phyloP scores from a whole-genome alignment of 1,140 invertebrate genomes.

The Pseudomyrmex concolor region DNA sequence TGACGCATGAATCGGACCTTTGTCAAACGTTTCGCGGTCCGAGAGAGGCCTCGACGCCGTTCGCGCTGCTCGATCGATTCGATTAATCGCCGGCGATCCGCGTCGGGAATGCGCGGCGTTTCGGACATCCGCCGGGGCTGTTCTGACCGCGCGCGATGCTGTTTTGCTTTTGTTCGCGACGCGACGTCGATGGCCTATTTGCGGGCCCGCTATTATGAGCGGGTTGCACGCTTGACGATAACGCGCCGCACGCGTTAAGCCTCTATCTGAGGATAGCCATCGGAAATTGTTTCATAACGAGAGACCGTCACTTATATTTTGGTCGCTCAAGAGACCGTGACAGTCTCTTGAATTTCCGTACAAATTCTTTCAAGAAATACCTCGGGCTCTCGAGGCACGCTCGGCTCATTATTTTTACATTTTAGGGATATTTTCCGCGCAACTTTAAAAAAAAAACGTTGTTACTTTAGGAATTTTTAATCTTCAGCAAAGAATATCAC shows the following conservation, averaged over 20 bases:
- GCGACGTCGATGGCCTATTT: conserved; percentile 54
- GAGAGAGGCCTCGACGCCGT: too few species aligned
- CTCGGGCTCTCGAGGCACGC: background rate
- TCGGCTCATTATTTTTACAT: background rate
- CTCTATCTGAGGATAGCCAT: conserved; percentile 34
- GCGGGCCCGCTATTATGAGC: conserved; percentile 43
- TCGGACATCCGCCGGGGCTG: conserved; percentile 52
- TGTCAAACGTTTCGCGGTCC: conserved; percentile 19
- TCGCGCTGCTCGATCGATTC: conserved; percentile 43
- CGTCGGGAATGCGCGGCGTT: conserved; percentile 59
- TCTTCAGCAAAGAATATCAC: conserved; percentile 5
- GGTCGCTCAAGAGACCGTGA: background rate
- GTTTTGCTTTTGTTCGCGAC: conserved; percentile 54
- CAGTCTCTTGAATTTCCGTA: background rate
- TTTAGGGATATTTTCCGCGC: background rate
- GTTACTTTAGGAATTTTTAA: conserved; percentile 10
- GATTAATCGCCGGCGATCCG: conserved; percentile 59
- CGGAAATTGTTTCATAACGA: conserved; percentile 36
- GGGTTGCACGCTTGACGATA: conserved; percentile 45
- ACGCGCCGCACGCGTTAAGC: conserved; percentile 16
- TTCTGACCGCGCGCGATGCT: conserved; percentile 14
- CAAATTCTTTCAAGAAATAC: background rate
- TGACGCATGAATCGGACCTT: conserved; percentile 44
- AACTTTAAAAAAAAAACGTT: background rate
- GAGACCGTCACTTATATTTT: conserved; percentile 9